Conservation (phyloP, 2,888 invertebrate genomes). For the Stomorhina lunata region DNA sequence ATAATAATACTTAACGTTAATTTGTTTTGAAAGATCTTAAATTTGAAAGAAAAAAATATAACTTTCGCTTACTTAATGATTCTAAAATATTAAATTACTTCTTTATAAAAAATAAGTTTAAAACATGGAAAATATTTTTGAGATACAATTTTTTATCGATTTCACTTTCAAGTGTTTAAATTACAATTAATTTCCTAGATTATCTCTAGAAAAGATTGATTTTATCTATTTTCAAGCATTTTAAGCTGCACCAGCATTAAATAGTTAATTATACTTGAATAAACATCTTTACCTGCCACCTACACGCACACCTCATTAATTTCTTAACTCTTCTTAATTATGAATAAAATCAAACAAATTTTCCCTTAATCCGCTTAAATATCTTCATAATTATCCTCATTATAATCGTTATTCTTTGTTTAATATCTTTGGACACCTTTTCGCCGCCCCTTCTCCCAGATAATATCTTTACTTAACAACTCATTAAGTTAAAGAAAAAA, state of each 20-base stretch:
- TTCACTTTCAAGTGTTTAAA: too few relatives aligned
- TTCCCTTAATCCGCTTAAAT: background rate
- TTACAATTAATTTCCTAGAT: too few relatives aligned
- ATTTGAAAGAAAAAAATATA: too few relatives aligned
- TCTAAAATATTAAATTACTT: too few relatives aligned
- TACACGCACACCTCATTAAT: slow-evolving; percentile 18
- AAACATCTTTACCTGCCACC: background rate
- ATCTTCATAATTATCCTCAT: background rate
- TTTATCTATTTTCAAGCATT: background rate
- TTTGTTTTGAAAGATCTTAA: too few relatives aligned
- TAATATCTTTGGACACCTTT: too few relatives aligned
- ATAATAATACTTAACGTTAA: too few relatives aligned
- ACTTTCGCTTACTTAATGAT: too few relatives aligned
- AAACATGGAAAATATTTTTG: too few relatives aligned
- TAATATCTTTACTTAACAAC: background rate
- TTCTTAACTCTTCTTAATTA: slow-evolving; percentile 26
- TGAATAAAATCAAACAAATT: slow-evolving; percentile 31
- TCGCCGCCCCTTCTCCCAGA: background rate
- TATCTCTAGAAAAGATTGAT: too few relatives aligned
- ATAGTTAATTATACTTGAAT: background rate
- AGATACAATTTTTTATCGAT: too few relatives aligned
- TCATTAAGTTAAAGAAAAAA: slow-evolving; percentile 19
- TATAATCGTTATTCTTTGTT: background rate
- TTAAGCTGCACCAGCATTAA: background rate
- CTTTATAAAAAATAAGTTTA: too few relatives aligned